Evolutionary conservation across 2,113 vertebrate species (phyloP), one percentile per base, ranked within the genome.

Genomic region (Paratilapia polleni): DNA sequence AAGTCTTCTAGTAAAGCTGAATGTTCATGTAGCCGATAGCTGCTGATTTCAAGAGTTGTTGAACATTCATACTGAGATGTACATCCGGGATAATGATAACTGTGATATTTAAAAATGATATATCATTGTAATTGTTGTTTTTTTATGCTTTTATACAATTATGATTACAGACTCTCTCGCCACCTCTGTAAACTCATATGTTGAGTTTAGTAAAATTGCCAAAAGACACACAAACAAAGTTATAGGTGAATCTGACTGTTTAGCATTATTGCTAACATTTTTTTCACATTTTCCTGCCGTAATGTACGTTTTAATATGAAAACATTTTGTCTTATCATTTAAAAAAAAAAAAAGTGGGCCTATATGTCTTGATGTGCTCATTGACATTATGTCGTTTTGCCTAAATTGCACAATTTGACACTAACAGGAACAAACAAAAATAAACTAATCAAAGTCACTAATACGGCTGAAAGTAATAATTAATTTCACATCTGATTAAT

Each of bases 1-100:
- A 60, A 75, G 83, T 76, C 80, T 84, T 91, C 78, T 62, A 89
- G 87, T 88, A 78, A 92, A 87, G 84, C 82, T 41, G 38, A 62
- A 59, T n/a, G 7, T 1, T 84, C 73, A 68, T 34, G 57, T 41
- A 11, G 49, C 63, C 66, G 81, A 87, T 81, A 34, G 83, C 74
- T 77, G 73, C 58, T 70, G 80, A 83, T 62, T 84, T 88, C 66
- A 61, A 80, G 22, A 54, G 6, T 17, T 2, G 11, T 62, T 28
- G 9, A 70, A 66, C 34, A 28, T 36, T 79, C 26, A 70, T 36
- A 24, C 76, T 17, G 43, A 15, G 24, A 73, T 74, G 9, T 22
- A 74, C 11, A 31, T 52, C n/a, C 52, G 31, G 11, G 11, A n/a
- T 73, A 52, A 73, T 8, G 6, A 49, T 49, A 70, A 19, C 49